Conservation (phyloP, 2,888 invertebrate species). For the Lepidonotus clava region DNA sequence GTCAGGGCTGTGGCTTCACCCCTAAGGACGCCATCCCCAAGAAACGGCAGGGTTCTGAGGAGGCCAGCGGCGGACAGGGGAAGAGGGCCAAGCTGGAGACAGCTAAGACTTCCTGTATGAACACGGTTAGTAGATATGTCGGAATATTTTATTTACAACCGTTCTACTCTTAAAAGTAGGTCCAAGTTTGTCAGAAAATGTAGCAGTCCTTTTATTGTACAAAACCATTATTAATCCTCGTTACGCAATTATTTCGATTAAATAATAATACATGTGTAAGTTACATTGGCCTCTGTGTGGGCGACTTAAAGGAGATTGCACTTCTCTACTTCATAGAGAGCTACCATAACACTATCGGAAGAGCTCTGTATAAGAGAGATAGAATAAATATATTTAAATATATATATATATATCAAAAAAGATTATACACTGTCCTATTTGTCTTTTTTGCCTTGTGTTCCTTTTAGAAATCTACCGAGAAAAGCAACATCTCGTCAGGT, state of each 20-base stretch:
- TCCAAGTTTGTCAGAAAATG: not conserved
- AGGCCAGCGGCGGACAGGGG: not conserved
- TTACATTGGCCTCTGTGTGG: not conserved
- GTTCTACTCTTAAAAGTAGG: not conserved
- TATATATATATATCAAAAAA: not conserved
- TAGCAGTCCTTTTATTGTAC: not conserved
- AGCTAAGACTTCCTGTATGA: not conserved
- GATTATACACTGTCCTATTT: not conserved
- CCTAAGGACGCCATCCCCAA: conserved; percentile 41
- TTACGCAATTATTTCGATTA: not conserved
- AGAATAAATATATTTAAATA: not conserved
- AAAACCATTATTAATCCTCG: not conserved
- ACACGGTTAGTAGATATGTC: not conserved
- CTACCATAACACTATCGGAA: not conserved
- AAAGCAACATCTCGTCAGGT: not conserved
- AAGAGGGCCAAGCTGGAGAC: conserved; percentile 24
- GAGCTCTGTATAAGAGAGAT: not conserved
- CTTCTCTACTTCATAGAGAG: not conserved
- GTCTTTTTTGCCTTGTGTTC: not conserved
- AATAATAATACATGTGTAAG: not conserved
- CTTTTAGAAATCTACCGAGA: not conserved
- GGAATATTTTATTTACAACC: not conserved
- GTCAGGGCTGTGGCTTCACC: conserved; percentile 67
- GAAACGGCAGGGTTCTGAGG: not conserved
- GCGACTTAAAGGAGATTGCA: not conserved